phyloP scores from a whole-genome alignment of 2,113 vertebrate species.

The Castor canadensis region DNA sequence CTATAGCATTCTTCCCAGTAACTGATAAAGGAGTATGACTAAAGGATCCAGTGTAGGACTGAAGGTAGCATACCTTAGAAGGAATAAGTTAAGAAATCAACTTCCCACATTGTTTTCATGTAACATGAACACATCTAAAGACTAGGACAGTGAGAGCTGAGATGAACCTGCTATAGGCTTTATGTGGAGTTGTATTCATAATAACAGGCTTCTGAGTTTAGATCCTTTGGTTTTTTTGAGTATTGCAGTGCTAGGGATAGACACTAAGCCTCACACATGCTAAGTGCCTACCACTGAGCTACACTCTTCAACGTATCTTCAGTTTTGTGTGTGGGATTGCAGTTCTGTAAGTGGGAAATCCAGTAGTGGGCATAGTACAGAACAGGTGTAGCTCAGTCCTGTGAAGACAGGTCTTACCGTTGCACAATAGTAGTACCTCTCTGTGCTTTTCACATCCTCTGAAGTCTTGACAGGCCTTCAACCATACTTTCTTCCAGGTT shows the following conservation, averaged over 20 bases:
- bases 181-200: background rate
- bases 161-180: background rate
- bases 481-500: background rate
- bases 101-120: background rate
- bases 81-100: background rate
- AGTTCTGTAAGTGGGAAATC: background rate
- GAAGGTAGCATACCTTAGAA: background rate
- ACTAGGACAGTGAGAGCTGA: background rate
- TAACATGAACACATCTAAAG: background rate
- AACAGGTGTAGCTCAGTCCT: background rate
- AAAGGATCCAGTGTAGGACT: background rate
- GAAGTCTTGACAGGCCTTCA: background rate
- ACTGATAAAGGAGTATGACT: background rate
- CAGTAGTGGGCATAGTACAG: fast-evolving
- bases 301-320: too few relatives aligned
- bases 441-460: background rate
- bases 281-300: too few relatives aligned
- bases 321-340: too few relatives aligned
- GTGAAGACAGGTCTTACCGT: background rate
- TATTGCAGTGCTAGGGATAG: too few relatives aligned
- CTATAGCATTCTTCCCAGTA: background rate
- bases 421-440: background rate
- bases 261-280: too few relatives aligned
- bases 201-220: background rate
- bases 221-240: background rate